Conservation (phyloP, 2,888 invertebrate species). For the Branchinecta sandiegonensis region DNA sequence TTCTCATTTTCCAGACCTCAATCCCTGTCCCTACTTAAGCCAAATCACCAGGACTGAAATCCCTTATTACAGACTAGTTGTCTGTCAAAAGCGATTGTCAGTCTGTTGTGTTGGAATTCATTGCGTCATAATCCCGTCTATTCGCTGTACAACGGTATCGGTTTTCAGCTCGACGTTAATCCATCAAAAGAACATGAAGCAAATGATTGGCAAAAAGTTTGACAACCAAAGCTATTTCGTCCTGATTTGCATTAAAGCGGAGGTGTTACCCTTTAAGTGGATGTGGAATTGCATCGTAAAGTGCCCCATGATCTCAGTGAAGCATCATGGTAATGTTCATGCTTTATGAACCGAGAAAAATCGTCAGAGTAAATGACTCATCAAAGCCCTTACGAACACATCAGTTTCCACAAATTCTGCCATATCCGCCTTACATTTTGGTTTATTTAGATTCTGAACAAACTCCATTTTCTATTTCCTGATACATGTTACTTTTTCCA, state of each 20-base stretch:
- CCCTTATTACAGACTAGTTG: background rate
- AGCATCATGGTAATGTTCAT: too few species aligned
- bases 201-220: background rate
- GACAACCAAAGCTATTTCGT: background rate
- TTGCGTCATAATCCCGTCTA: background rate
- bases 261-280: slow-evolving; percentile 3
- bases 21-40: too few species aligned
- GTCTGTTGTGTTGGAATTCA: slow-evolving; percentile 1
- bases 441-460: too few species aligned
- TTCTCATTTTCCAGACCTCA: too few species aligned
- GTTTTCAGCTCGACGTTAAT: slow-evolving; percentile 6
- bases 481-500: too few species aligned
- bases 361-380: too few species aligned
- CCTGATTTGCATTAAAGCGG: background rate
- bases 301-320: too few species aligned
- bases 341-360: too few species aligned
- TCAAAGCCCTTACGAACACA: too few species aligned
- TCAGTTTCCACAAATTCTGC: too few species aligned
- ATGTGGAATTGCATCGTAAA: background rate
- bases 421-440: too few species aligned
- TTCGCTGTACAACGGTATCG: background rate
- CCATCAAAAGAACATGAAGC: slow-evolving; percentile 6
- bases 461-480: too few species aligned
- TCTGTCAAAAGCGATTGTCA: slow-evolving; percentile 14
- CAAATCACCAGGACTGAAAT: background rate